These are phyloP conservation scores for Aelia acuminata DNA, from an alignment of 2,888 invertebrate species.

Conservation along the genomic window DNA sequence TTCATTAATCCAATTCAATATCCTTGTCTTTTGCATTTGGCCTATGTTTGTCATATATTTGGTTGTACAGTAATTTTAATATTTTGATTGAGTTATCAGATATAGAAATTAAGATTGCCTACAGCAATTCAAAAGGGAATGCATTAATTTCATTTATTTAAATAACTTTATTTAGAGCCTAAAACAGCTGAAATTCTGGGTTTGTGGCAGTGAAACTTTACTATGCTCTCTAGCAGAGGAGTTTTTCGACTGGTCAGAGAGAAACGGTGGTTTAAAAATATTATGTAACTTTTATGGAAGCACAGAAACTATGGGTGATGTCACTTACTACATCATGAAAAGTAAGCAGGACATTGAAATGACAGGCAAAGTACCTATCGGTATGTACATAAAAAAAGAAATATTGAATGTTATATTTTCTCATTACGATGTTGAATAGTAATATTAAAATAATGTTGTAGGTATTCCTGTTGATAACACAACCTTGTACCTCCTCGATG, in stretches of 20 bases:
- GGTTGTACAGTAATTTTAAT: background rate
- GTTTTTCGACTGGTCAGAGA: conserved; percentile 81
- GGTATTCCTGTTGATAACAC: conserved; percentile 84
- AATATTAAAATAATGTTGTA: background rate
- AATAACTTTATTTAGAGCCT: conserved; percentile 68
- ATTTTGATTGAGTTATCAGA: background rate
- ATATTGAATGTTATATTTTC: background rate
- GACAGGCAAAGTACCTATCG: conserved; percentile 83
- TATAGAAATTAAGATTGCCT: too few species aligned
- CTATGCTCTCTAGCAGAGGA: conserved; percentile 79
- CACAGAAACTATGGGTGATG: conserved; percentile 93
- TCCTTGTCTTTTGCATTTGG: too few species aligned
- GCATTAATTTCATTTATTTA: background rate
- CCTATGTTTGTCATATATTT: too few species aligned
- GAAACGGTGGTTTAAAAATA: conserved; percentile 70
- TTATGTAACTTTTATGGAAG: conserved; percentile 93
- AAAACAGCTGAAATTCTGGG: conserved; percentile 80
- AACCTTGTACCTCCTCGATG: conserved; percentile 83
- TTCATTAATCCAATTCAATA: too few species aligned
- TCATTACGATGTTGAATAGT: background rate
- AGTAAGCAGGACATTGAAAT: conserved; percentile 75
- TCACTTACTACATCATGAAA: conserved; percentile 82
- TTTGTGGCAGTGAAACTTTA: conserved; percentile 90
- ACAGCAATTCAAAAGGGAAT: too few species aligned
- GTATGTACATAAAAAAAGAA: conserved; percentile 71